phyloP scores from a whole-genome alignment of 2,888 invertebrate species.

The Escarpia spicata region DNA sequence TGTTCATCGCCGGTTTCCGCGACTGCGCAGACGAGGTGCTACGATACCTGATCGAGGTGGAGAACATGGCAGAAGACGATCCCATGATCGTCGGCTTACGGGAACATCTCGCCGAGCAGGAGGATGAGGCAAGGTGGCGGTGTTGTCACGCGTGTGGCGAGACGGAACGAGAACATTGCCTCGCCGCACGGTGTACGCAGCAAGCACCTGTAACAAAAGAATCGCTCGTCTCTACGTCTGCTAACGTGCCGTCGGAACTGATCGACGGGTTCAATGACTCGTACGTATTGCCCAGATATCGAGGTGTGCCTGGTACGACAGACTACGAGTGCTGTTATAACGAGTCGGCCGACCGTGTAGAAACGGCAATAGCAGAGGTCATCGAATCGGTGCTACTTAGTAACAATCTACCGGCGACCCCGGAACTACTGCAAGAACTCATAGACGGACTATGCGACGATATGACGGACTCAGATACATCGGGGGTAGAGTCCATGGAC shows the following conservation, averaged over 20 bases:
- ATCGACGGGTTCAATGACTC: neutral
- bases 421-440: neutral
- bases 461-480: neutral
- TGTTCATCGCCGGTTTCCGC: conserved; percentile 46
- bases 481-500: neutral
- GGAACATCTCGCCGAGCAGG: conserved; percentile 40
- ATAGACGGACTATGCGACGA: conserved; percentile 8
- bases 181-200: neutral
- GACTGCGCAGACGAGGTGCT: conserved; percentile 52
- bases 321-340: neutral
- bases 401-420: neutral
- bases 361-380: neutral
- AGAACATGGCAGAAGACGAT: conserved; percentile 45
- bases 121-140: neutral
- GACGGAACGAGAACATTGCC: neutral
- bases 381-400: neutral
- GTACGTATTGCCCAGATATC: neutral
- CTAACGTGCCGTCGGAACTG: neutral
- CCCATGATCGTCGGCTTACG: conserved; percentile 47
- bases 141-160: neutral
- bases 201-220: neutral
- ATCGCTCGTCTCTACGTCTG: neutral
- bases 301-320: neutral
- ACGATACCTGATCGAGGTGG: conserved; percentile 50
- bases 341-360: neutral